Evolutionary conservation across 2,113 vertebrate species (phyloP).

Genomic region (Chaenogobius annularis): DNA sequence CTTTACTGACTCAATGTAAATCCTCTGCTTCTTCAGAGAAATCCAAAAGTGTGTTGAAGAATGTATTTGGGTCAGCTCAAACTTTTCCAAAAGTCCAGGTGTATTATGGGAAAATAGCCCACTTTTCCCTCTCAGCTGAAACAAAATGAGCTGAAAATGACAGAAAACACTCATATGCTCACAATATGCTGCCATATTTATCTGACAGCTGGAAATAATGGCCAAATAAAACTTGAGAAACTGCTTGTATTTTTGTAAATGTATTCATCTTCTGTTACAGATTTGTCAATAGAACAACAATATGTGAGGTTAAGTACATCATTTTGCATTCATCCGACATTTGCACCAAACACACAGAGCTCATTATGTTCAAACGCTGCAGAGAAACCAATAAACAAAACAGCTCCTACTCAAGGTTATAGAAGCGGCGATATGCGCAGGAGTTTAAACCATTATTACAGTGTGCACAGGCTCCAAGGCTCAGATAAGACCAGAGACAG

Average conservation of each 20-base stretch:
- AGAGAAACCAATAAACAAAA: slow-evolving; percentile 15
- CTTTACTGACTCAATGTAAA: neutral
- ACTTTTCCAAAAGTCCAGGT: slow-evolving; percentile 11
- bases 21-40: slow-evolving; percentile 1
- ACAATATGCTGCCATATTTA: neutral
- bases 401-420: slow-evolving; percentile 22
- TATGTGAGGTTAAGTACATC: neutral
- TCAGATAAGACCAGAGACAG: slow-evolving; percentile 19
- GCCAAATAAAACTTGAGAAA: neutral
- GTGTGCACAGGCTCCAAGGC: slow-evolving; percentile 14
- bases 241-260: neutral
- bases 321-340: slow-evolving; percentile 13
- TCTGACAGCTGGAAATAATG: slow-evolving; percentile 1
- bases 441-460: slow-evolving; percentile 30
- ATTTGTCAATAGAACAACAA: neutral
- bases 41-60: slow-evolving; percentile 12
- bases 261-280: neutral
- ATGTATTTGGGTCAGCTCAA: slow-evolving; percentile 11
- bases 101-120: slow-evolving; percentile 3
- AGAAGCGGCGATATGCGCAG: slow-evolving; percentile 17
- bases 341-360: slow-evolving; percentile 20
- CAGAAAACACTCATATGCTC: neutral
- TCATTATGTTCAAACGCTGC: slow-evolving; percentile 38
- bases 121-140: neutral
- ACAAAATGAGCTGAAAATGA: slow-evolving; percentile 2